These are phyloP conservation scores for Drosophila anomalata DNA, from an alignment of 2,888 invertebrate genomes.

Conservation along the genomic window DNA sequence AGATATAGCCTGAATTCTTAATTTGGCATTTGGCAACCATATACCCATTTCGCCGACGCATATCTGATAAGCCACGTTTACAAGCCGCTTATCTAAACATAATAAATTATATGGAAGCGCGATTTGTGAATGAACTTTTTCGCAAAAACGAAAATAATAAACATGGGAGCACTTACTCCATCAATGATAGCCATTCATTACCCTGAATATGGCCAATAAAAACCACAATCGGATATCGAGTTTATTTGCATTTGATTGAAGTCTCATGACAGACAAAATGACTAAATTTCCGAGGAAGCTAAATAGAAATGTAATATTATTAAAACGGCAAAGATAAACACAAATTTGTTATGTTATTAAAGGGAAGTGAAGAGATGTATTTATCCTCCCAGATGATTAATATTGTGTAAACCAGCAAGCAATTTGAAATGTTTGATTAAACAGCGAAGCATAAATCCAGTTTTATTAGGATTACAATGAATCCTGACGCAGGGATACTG, in stretches of 20 bases:
- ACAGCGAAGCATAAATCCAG: constrained; percentile 31
- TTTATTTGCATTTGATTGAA: constrained; percentile 11
- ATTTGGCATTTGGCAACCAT: not conserved
- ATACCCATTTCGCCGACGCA: constrained; percentile 7
- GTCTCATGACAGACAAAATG: constrained; percentile 3
- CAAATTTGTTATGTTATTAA: not conserved
- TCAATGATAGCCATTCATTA: constrained; percentile 10
- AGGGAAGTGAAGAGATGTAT: too few relatives aligned
- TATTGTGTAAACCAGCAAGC: constrained; percentile 33
- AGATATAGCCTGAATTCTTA: constrained; percentile 10
- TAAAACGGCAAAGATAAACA: not conserved
- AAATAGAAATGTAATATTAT: not conserved
- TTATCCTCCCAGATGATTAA: constrained; percentile 16
- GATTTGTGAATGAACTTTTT: constrained; percentile 29
- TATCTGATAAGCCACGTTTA: constrained; percentile 21
- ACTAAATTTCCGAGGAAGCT: not conserved
- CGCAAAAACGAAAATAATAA: constrained; percentile 13
- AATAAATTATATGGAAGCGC: constrained; percentile 22
- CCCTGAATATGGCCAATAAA: constrained; percentile 19
- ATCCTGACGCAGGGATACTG: constrained; percentile 15
- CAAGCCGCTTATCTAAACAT: constrained; percentile 22
- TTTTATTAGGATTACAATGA: constrained; percentile 28
- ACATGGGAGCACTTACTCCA: constrained; percentile 2
- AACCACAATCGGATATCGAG: constrained; percentile 9
- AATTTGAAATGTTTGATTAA: constrained; percentile 44